Conservation (phyloP, 1,140 invertebrate genomes). For the Drosophila neocordata region DNA sequence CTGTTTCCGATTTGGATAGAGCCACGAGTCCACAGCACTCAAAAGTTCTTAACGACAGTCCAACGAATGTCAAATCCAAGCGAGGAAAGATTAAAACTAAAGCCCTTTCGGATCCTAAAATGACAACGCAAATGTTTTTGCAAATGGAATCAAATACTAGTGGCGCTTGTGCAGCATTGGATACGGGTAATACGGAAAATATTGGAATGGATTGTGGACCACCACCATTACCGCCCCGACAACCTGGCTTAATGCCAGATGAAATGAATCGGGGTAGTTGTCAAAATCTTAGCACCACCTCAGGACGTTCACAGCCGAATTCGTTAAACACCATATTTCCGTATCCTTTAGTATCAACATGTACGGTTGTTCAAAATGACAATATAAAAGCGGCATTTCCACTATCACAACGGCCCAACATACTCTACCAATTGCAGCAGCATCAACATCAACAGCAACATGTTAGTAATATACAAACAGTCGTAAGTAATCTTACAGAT, state of each 20-base stretch:
- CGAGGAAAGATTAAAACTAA: slow-evolving; percentile 79
- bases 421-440: slow-evolving; percentile 84
- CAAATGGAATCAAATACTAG: slow-evolving; percentile 75
- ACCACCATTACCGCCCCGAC: slow-evolving; percentile 78
- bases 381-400: slow-evolving; percentile 81
- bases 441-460: slow-evolving; percentile 71
- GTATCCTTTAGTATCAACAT: slow-evolving; percentile 82
- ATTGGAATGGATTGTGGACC: slow-evolving; percentile 66
- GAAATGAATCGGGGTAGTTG: slow-evolving; percentile 69
- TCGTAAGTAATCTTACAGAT: slow-evolving; percentile 61
- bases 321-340: slow-evolving; percentile 79
- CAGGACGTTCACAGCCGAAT: slow-evolving; percentile 71
- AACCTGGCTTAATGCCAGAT: slow-evolving; percentile 76
- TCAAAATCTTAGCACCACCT: slow-evolving; percentile 58
- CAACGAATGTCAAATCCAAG: slow-evolving; percentile 59
- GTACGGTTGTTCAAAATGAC: slow-evolving; percentile 76
- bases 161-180: slow-evolving; percentile 16
- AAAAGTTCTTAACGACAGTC: slow-evolving; percentile 22
- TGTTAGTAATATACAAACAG: slow-evolving; percentile 55
- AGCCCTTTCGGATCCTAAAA: slow-evolving; percentile 82
- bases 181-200: slow-evolving; percentile 19
- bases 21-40: slow-evolving; percentile 62
- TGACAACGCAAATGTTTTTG: slow-evolving; percentile 82
- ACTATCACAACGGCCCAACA: slow-evolving; percentile 84
- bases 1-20: slow-evolving; percentile 76